A percentile compares a stretch with the other conserved stretches of the same genome.
phyloP scores from a whole-genome alignment of 1,140 invertebrate species.

The Halyomorpha halys region DNA sequence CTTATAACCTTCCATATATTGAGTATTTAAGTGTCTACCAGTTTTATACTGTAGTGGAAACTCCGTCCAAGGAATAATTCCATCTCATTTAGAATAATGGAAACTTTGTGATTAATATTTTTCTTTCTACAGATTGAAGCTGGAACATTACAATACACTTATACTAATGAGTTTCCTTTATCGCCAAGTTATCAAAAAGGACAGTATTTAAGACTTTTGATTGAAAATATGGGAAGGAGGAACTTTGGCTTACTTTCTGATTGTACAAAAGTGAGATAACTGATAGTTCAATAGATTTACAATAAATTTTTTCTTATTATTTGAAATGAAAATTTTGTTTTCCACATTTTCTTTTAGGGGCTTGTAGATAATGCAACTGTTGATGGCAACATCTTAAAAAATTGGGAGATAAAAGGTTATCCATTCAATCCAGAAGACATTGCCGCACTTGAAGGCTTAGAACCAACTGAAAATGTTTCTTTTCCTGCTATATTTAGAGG shows the following conservation, averaged over 20 bases:
- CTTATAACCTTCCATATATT: no score
- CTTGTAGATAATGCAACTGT: conserved; percentile 27
- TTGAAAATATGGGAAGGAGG: conserved; percentile 76
- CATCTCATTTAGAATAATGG: no score
- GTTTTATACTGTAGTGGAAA: no score
- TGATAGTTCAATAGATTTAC: neutral
- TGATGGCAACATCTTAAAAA: conserved; percentile 17
- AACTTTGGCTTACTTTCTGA: conserved; percentile 40
- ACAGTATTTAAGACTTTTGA: conserved; percentile 52
- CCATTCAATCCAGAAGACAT: conserved; percentile 26
- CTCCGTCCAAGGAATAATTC: no score
- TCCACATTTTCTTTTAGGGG: conserved; percentile 23
- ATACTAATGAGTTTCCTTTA: conserved; percentile 23
- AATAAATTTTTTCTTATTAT: no score
- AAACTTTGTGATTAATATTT: no score
- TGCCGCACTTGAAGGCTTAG: conserved; percentile 11
- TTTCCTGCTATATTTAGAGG: conserved; percentile 16
- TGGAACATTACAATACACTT: conserved; percentile 17
- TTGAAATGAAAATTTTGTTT: no score
- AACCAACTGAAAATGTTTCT: neutral
- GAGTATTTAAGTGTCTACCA: no score
- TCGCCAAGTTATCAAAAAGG: conserved; percentile 32
- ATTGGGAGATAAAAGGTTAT: conserved; percentile 26
- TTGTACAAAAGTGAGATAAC: conserved; percentile 22
- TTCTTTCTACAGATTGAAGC: conserved; percentile 14